Evolutionary conservation across 1,140 invertebrate species (phyloP).

Genomic region (Anoplophora glabripennis): DNA sequence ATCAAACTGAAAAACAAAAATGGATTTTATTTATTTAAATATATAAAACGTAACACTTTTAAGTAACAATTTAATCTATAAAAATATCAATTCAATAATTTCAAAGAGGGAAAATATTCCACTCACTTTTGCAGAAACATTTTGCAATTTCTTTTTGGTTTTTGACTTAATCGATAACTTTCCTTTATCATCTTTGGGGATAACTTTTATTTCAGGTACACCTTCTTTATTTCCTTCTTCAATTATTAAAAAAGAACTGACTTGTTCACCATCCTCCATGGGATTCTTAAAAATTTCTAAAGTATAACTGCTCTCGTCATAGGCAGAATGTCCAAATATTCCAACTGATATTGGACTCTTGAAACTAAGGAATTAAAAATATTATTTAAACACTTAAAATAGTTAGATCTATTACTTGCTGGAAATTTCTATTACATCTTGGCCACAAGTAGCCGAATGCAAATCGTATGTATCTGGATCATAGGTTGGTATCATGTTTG

Average conservation of each 20-base stretch:
- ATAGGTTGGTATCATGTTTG: slow-evolving; percentile 51
- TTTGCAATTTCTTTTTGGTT: neutral
- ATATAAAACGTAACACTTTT: too few species aligned
- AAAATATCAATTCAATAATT: too few species aligned
- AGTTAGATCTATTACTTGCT: slow-evolving; percentile 31
- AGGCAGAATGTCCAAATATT: neutral
- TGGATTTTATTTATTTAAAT: too few species aligned
- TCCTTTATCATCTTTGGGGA: neutral
- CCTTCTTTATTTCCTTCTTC: neutral
- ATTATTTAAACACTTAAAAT: neutral
- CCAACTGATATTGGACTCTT: slow-evolving; percentile 1
- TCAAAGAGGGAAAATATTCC: neutral
- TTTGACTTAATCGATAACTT: neutral
- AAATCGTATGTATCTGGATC: slow-evolving; percentile 53
- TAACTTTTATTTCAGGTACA: neutral
- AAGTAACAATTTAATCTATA: too few species aligned
- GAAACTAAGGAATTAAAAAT: neutral
- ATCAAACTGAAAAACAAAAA: too few species aligned
- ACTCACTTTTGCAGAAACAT: neutral
- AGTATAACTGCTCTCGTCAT: neutral
- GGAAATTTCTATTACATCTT: slow-evolving; percentile 54
- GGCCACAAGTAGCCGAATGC: slow-evolving; percentile 58
- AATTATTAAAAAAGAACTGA: neutral
- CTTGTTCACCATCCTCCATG: neutral
- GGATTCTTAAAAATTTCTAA: neutral